Conservation (phyloP, 2,888 invertebrate genomes). For the Folsomia candida region DNA sequence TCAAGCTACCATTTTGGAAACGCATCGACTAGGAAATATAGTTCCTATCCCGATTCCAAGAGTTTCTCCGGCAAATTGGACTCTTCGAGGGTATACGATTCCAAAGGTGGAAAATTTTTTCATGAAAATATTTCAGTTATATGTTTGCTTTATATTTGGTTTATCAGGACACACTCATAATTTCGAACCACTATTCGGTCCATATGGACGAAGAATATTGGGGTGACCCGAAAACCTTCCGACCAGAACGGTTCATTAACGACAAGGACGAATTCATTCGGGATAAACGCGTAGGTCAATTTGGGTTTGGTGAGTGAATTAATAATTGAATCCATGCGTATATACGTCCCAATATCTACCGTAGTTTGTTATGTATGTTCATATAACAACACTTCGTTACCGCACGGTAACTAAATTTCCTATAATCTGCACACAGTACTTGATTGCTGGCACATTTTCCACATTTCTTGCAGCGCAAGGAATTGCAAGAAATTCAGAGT, state of each 20-base stretch:
- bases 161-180: constrained; percentile 22
- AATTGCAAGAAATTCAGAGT: too few species aligned
- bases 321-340: too few species aligned
- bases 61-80: constrained; percentile 18
- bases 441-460: too few species aligned
- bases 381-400: too few species aligned
- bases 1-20: constrained; percentile 29
- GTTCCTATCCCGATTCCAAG: constrained; percentile 32
- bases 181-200: constrained; percentile 27
- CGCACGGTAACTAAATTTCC: too few species aligned
- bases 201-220: constrained; percentile 35
- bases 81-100: constrained; percentile 24
- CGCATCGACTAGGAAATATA: constrained; percentile 24
- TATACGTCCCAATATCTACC: too few species aligned
- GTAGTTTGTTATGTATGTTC: too few species aligned
- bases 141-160: not conserved
- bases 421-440: too few species aligned
- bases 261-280: constrained; percentile 31
- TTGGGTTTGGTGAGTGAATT: constrained; percentile 39
- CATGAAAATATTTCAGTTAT: not conserved
- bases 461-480: too few species aligned
- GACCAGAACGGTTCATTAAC: constrained; percentile 41
- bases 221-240: constrained; percentile 40
- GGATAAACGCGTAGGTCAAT: constrained; percentile 28
- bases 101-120: constrained; percentile 34